Evolutionary conservation across 2,888 invertebrate genomes (phyloP), one percentile per base, ranked within the genome.

Genomic region (Byasa hedistus): DNA sequence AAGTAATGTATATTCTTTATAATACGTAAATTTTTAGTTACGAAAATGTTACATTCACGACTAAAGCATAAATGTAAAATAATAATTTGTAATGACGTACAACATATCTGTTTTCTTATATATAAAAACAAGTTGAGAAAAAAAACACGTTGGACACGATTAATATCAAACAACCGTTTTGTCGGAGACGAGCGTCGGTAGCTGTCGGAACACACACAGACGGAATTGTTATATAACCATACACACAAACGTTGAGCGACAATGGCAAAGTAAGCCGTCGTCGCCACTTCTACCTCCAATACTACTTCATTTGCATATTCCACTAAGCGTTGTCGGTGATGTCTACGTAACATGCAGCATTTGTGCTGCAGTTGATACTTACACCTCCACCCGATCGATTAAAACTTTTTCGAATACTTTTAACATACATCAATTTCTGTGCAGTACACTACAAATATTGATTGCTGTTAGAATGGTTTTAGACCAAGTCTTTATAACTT

Each of bases 301-400:
- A 85, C 81, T 81, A 73, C 79, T 81, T 85, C 84, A 89, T 90
- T 89, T 89, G 82, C 89, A 90, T 90, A 83, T 79, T 79, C 78
- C 77, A 79, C 78, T 78, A 73, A 69, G 69, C 71, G 76, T 75
- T 76, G 72, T 78, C 77, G 74, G 36, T 80, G 75, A 76, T 77
- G 75, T 73, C 76, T 69, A 71, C 77, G 75, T 72, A 77, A 79
- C 80, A 79, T 77, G 78, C 74, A 79, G 78, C 82, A 80, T 79
- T 80, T 57, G 56, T 51, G 48, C 52, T 48, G 19, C n/a, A 48
- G 48, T 2, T n/a, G n/a, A n/a, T n/a, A n/a, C 52, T 54, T 15
- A 22, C 4, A 54, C 22, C 0, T 1, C n/a, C n/a, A 7, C 12
- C 15, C 10, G 23, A 22, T 54, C 52, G 52, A 54, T 54, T 21